These are phyloP conservation scores for Papilio helenus DNA, from an alignment of 1,140 invertebrate genomes.

Conservation along the genomic window DNA sequence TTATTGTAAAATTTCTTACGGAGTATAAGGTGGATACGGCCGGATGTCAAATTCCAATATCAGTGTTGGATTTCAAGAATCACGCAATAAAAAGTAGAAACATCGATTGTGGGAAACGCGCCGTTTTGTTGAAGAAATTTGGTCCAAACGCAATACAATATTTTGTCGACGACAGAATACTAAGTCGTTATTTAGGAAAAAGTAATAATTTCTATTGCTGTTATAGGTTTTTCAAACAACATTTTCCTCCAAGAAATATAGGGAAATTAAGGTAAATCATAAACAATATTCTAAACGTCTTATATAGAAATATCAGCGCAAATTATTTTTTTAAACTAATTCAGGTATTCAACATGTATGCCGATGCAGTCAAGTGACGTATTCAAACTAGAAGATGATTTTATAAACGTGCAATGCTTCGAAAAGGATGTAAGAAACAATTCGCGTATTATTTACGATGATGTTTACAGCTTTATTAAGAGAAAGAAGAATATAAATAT, in stretches of 20 bases:
- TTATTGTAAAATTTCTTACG: slow-evolving; percentile 46
- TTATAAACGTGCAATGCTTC: slow-evolving; percentile 80
- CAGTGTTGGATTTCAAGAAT: slow-evolving; percentile 54
- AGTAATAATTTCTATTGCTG: slow-evolving; percentile 60
- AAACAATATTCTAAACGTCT: background rate
- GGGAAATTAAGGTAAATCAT: slow-evolving; percentile 48
- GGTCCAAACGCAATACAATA: slow-evolving; percentile 46
- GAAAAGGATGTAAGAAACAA: slow-evolving; percentile 56
- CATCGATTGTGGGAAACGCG: slow-evolving; percentile 58
- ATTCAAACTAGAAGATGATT: slow-evolving; percentile 74
- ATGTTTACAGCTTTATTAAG: slow-evolving; percentile 63
- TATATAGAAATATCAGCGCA: slow-evolving; percentile 21
- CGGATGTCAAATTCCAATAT: slow-evolving; percentile 67
- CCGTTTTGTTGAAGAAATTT: slow-evolving; percentile 61
- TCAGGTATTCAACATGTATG: slow-evolving; percentile 61
- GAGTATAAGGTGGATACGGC: slow-evolving; percentile 59
- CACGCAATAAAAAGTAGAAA: slow-evolving; percentile 45
- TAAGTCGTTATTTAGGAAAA: slow-evolving; percentile 55
- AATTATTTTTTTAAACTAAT: slow-evolving; percentile 41
- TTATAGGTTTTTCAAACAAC: slow-evolving; percentile 57
- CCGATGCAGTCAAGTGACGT: slow-evolving; percentile 61
- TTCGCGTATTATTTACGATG: slow-evolving; percentile 60
- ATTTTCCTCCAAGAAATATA: slow-evolving; percentile 42
- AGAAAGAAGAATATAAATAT: slow-evolving; percentile 51
- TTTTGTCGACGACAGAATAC: slow-evolving; percentile 51